Conservation (phyloP, 2,797 vertebrate species). For the Girardinus metallicus region DNA sequence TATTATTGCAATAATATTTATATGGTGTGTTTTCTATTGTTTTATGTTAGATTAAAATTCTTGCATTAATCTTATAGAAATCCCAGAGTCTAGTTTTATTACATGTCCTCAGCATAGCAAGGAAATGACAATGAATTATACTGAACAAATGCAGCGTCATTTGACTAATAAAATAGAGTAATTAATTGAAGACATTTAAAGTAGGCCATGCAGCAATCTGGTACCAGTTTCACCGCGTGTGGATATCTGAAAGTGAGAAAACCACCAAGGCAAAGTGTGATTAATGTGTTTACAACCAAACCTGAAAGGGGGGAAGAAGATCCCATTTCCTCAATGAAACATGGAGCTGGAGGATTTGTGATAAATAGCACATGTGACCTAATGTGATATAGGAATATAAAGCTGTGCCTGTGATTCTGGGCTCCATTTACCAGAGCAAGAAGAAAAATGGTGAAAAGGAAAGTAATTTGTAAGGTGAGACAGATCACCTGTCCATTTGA, state of each 20-base stretch:
- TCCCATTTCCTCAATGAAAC: conserved; percentile 28
- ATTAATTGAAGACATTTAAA: conserved; percentile 29
- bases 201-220: conserved; percentile 24
- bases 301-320: conserved; percentile 38
- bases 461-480: conserved; percentile 10
- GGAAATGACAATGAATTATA: neutral
- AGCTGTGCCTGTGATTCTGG: conserved; percentile 8
- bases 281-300: conserved; percentile 62
- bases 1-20: neutral
- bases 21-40: neutral
- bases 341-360: conserved; percentile 36
- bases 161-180: conserved; percentile 12
- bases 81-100: neutral
- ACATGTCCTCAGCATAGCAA: neutral
- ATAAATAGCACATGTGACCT: conserved; percentile 38
- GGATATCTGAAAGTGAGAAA: conserved; percentile 29
- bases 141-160: neutral
- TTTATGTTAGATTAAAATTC: neutral
- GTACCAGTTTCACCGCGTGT: conserved; percentile 16
- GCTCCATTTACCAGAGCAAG: conserved; percentile 37
- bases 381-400: conserved; percentile 6
- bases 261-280: conserved; percentile 41
- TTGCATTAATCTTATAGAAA: neutral
- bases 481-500: conserved; percentile 12
- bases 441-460: conserved; percentile 23